Evolutionary conservation across 2,113 vertebrate genomes (phyloP), one percentile per base, ranked within the genome.

Genomic region (Pao palembangensis): DNA sequence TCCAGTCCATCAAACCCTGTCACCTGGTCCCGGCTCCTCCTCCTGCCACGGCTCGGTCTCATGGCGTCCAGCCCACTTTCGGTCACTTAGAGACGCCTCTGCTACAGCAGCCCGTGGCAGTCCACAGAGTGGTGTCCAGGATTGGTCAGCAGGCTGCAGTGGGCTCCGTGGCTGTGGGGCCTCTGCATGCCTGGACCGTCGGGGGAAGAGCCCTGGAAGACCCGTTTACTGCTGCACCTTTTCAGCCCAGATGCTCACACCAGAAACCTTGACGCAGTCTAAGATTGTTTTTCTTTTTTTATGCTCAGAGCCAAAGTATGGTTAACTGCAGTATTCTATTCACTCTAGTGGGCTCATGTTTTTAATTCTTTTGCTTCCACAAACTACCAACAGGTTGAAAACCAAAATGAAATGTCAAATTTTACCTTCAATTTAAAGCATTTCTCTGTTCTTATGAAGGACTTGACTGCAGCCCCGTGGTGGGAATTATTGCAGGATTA

Each of bases 71-170:
- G 3, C 64, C 88, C 8, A 64, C 88, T 49, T 64, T 85, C 1
- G 91, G 90, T 28, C 92, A 91, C 79, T 83, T 88, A 28, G 72
- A 91, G 3, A 83, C 87, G 0, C 90, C 93, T 14, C 64, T 87
- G 61, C 80, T 83, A 34, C 91, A 91, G 85, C 92, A 93, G 86
- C 94, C 95, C 48, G 93, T 96, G 38, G 92, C 92, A 7, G 94
- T 95, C 52, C 94, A 95, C 81, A 92, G 95, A n/a, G 92, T 98
- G 15, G 91, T 98, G 43, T 94, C 94, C 38, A 93, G 94, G 55
- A 89, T 92, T 65, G 93, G 91, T 57, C 94, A 91, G 58, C 93
- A 93, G 81, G 91, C 89, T 0, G 90, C 96, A 0, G 90, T 93
- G 0, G 93, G 94, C 2, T 96, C 96, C 0, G 92, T 96, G 7